Conservation (phyloP, 2,888 invertebrate species). For the Synergus japonicus region DNA sequence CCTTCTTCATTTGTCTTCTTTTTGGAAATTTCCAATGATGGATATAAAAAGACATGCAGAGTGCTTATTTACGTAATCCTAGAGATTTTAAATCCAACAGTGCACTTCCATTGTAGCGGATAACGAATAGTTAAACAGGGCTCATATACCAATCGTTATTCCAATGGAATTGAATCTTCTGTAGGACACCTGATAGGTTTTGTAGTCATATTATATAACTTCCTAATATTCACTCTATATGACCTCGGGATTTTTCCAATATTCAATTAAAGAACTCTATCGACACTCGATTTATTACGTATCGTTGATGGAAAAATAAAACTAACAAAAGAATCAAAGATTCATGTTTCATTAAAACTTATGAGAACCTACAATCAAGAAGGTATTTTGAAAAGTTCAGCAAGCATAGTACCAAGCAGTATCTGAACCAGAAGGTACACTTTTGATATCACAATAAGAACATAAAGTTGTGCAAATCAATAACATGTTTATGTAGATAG, state of each 20-base stretch:
- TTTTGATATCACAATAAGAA: not conserved
- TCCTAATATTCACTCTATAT: not conserved
- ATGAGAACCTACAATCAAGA: not conserved
- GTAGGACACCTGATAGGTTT: no score
- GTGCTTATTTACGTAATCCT: slow-evolving; percentile 4
- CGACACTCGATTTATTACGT: not conserved
- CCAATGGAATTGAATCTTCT: slow-evolving; percentile 16
- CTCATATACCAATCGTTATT: not conserved
- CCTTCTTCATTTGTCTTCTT: not conserved
- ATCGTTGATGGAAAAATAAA: not conserved
- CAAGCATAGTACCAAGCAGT: not conserved
- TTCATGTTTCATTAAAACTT: not conserved
- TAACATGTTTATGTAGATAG: slow-evolving; percentile 13
- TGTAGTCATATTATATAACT: no score
- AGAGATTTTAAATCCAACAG: slow-evolving; percentile 16
- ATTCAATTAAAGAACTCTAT: not conserved
- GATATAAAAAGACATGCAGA: not conserved
- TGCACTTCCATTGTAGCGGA: slow-evolving; percentile 7
- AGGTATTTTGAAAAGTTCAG: not conserved
- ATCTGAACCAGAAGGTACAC: not conserved
- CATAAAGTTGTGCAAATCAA: slow-evolving; percentile 13
- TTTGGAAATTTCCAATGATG: not conserved
- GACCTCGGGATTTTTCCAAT: not conserved
- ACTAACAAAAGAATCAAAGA: not conserved
- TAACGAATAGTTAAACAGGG: slow-evolving; percentile 13